These are phyloP conservation scores for Luperina nickerlii DNA, from an alignment of 2,888 invertebrate species.

Conservation along the genomic window DNA sequence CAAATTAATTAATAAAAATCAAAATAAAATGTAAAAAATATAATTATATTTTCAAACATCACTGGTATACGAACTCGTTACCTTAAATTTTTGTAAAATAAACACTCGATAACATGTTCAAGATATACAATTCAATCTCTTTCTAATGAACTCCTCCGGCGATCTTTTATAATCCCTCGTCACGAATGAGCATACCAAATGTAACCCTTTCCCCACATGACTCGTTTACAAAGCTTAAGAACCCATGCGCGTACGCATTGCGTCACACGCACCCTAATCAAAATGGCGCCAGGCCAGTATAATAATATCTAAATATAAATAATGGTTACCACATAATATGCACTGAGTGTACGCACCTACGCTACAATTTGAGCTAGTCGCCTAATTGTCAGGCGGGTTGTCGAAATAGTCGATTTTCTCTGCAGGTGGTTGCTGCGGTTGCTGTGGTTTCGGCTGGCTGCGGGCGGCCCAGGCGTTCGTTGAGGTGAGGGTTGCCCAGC, in stretches of 20 bases:
- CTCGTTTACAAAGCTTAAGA: conserved; percentile 5
- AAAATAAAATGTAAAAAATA: conserved; percentile 12
- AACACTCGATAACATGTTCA: neutral
- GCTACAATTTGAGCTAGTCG: conserved; percentile 66
- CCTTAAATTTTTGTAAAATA: neutral
- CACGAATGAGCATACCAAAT: neutral
- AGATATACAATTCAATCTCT: neutral
- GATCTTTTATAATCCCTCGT: neutral
- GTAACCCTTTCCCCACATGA: too few relatives aligned
- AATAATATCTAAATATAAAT: conserved; percentile 41
- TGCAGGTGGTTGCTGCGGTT: conserved; percentile 50
- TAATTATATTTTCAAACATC: neutral
- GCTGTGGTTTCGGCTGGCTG: conserved; percentile 71
- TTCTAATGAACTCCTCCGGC: neutral
- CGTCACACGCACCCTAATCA: neutral
- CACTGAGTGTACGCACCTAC: conserved; percentile 67
- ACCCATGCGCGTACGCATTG: conserved; percentile 8
- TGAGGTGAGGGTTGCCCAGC: conserved; percentile 88
- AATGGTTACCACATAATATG: conserved; percentile 36
- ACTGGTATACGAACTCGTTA: neutral
- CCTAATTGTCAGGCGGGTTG: conserved; percentile 86
- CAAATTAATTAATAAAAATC: conserved; percentile 4
- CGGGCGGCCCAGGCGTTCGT: conserved; percentile 86
- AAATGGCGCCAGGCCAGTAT: conserved; percentile 34
- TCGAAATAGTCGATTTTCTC: conserved; percentile 88